phyloP scores from a whole-genome alignment of 2,797 vertebrate genomes.

The Numenius phaeopus region DNA sequence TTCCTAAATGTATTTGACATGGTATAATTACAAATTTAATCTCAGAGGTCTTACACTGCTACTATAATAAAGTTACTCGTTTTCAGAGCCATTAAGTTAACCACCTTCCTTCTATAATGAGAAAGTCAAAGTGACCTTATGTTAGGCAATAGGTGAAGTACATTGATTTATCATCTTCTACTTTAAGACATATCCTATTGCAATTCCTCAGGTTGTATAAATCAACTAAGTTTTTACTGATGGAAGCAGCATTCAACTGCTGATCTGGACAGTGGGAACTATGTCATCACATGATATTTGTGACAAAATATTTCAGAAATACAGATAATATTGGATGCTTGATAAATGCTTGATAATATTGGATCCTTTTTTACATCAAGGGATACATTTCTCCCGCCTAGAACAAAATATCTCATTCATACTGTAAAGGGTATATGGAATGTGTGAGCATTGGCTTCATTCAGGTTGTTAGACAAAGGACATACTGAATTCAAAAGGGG shows the following conservation, averaged over 20 bases:
- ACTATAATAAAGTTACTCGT: conserved; percentile 15
- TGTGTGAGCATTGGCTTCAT: background rate
- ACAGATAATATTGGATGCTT: too few species aligned
- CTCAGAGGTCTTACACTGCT: background rate
- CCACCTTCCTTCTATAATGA: background rate
- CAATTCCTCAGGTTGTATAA: background rate
- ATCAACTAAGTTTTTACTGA: background rate
- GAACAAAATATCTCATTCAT: background rate
- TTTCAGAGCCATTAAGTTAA: conserved; percentile 53
- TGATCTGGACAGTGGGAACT: background rate
- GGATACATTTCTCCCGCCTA: background rate
- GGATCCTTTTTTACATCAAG: background rate
- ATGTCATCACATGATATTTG: background rate
- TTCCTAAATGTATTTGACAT: background rate
- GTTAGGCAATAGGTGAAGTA: background rate
- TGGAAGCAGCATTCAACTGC: background rate
- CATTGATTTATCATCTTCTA: background rate
- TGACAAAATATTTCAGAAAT: background rate
- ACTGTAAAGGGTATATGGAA: background rate
- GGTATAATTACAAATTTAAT: conserved; percentile 9
- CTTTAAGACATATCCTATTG: background rate
- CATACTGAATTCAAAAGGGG: background rate
- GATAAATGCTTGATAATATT: background rate
- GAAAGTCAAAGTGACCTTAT: conserved; percentile 47
- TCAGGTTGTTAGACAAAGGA: background rate